These are phyloP conservation scores for Synchiropus splendidus DNA, from an alignment of 2,113 vertebrate genomes.

Conservation along the genomic window DNA sequence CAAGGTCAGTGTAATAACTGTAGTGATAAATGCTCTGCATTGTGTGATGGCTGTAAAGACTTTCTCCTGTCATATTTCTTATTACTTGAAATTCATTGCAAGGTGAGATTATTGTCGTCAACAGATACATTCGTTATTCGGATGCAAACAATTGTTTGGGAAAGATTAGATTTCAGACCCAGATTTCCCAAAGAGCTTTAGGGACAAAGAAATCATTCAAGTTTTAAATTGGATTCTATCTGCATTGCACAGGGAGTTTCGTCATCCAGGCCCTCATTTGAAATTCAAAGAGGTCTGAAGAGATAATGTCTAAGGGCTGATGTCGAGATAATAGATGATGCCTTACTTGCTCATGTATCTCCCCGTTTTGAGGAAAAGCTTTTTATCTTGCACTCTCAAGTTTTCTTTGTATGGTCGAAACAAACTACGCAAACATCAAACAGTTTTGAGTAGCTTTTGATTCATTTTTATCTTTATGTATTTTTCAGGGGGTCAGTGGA, in stretches of 20 bases:
- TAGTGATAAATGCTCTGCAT: not conserved
- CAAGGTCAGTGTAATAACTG: slow-evolving; percentile 68
- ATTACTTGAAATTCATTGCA: too few relatives aligned
- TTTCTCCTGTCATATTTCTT: too few relatives aligned
- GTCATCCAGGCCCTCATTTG: slow-evolving; percentile 27
- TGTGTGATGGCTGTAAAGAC: too few relatives aligned
- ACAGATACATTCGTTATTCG: too few relatives aligned
- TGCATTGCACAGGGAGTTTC: slow-evolving; percentile 20
- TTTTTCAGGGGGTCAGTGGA: slow-evolving; percentile 85
- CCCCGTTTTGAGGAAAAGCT: too few relatives aligned
- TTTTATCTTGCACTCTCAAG: too few relatives aligned
- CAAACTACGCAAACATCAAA: too few relatives aligned
- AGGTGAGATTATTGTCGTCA: too few relatives aligned
- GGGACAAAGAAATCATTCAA: slow-evolving; percentile 29
- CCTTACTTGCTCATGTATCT: not conserved
- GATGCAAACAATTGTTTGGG: slow-evolving; percentile 9
- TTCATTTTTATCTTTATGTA: not conserved
- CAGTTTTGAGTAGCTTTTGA: slow-evolving; percentile 13
- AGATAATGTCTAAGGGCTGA: slow-evolving; percentile 25
- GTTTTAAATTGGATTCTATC: slow-evolving; percentile 39
- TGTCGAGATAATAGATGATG: slow-evolving; percentile 29
- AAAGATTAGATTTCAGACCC: slow-evolving; percentile 19
- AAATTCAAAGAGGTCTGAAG: slow-evolving; percentile 34
- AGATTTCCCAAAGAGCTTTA: slow-evolving; percentile 21
- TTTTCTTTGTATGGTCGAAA: too few relatives aligned